A percentile compares a stretch with the other conserved stretches of the same genome.
phyloP scores from a whole-genome alignment of 1,140 invertebrate species.

The Lepidostoma basale region DNA sequence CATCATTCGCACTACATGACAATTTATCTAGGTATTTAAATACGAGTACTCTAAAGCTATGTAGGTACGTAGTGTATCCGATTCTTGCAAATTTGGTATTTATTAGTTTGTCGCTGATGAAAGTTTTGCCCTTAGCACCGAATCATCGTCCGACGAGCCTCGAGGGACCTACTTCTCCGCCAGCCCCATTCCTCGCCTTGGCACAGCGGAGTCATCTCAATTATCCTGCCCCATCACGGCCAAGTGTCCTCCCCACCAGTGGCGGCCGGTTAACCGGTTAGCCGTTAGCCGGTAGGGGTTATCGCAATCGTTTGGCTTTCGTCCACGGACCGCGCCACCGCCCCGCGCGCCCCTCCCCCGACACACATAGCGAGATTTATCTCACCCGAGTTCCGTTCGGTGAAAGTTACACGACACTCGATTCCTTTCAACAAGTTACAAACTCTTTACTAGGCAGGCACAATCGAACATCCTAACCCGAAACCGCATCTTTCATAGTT shows the following conservation, averaged over 20 bases:
- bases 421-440: too few relatives aligned
- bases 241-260: not conserved
- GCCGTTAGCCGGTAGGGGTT: not conserved
- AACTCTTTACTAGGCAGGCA: too few relatives aligned
- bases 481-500: too few relatives aligned
- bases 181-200: not conserved
- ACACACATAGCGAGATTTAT: not conserved
- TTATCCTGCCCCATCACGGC: constrained; percentile 12
- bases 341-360: not conserved
- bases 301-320: constrained; percentile 10
- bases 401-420: constrained; percentile 4
- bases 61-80: too few relatives aligned
- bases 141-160: not conserved
- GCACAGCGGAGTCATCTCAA: not conserved
- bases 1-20: too few relatives aligned
- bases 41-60: too few relatives aligned
- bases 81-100: too few relatives aligned
- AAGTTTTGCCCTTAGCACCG: too few relatives aligned
- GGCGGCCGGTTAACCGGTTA: not conserved
- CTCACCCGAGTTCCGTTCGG: not conserved
- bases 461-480: too few relatives aligned
- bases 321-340: too few relatives aligned
- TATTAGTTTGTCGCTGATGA: too few relatives aligned
- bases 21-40: too few relatives aligned
- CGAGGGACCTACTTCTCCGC: not conserved